A percentile compares a stretch with the other conserved stretches of the same genome.
phyloP scores from a whole-genome alignment of 92 coral and sea anemone genomes.

The Bergia sp. region DNA sequence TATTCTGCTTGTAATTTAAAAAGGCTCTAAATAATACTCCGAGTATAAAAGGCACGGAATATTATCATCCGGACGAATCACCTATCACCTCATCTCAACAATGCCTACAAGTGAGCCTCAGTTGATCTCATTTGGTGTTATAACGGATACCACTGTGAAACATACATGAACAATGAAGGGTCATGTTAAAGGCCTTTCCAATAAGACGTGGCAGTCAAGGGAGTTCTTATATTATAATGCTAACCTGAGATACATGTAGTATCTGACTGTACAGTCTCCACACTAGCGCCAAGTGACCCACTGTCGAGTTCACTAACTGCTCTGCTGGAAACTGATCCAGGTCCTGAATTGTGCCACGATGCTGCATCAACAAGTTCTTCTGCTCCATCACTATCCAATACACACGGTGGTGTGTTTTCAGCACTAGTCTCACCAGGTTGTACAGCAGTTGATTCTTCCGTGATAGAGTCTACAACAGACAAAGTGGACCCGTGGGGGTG shows the following conservation, averaged over 20 bases:
- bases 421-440: conserved; percentile 47
- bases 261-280: conserved; percentile 50
- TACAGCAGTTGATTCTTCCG: background rate
- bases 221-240: background rate
- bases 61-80: no score
- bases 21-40: no score
- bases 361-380: conserved; percentile 80
- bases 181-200: background rate
- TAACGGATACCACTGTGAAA: background rate
- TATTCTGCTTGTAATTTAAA: no score
- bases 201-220: background rate
- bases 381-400: conserved; percentile 75
- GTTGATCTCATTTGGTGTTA: background rate
- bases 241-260: conserved; percentile 11
- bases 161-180: no score
- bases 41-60: no score
- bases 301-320: conserved; percentile 65
- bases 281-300: conserved; percentile 47
- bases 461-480: conserved; percentile 5
- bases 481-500: conserved; percentile 23
- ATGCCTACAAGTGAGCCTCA: no score
- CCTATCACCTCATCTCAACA: no score
- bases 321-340: conserved; percentile 46
- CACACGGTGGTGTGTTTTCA: conserved; percentile 72
- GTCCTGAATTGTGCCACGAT: conserved; percentile 67